Evolutionary conservation across 1,140 invertebrate species (phyloP).

Genomic region (Paraescarpia echinospica): DNA sequence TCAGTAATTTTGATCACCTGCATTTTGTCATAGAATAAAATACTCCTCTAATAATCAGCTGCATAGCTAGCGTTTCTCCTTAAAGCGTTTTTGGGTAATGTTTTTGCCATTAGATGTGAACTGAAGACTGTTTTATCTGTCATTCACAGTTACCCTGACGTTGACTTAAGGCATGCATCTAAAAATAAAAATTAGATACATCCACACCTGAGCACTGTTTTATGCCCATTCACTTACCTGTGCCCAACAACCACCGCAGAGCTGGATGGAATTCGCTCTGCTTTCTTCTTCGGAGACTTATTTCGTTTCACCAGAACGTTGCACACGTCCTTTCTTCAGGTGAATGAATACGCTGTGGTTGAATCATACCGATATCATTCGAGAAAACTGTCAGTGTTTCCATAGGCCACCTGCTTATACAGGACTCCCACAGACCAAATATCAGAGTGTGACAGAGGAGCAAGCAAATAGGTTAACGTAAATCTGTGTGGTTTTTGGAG

Average conservation of each 20-base stretch:
- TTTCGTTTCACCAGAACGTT: neutral
- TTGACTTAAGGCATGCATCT: neutral
- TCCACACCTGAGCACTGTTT: neutral
- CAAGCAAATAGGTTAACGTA: neutral
- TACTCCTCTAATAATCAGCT: neutral
- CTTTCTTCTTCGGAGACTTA: neutral
- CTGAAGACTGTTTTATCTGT: neutral
- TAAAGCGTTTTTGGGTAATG: neutral
- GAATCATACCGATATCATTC: neutral
- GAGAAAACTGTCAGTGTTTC: neutral
- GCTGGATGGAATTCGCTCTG: neutral
- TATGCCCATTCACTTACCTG: neutral
- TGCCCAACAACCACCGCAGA: neutral
- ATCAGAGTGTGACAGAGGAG: neutral
- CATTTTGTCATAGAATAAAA: neutral
- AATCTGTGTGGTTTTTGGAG: neutral
- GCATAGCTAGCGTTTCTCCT: neutral
- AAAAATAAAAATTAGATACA: neutral
- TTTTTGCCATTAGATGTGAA: neutral
- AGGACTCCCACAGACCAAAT: neutral
- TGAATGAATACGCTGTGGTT: neutral
- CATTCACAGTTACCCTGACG: neutral
- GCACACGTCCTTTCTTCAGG: neutral
- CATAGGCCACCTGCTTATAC: neutral
- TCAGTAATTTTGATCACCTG: neutral